Evolutionary conservation across 2,888 invertebrate species (phyloP), one percentile per base, ranked within the genome.

Genomic region (Eristalis pertinax): DNA sequence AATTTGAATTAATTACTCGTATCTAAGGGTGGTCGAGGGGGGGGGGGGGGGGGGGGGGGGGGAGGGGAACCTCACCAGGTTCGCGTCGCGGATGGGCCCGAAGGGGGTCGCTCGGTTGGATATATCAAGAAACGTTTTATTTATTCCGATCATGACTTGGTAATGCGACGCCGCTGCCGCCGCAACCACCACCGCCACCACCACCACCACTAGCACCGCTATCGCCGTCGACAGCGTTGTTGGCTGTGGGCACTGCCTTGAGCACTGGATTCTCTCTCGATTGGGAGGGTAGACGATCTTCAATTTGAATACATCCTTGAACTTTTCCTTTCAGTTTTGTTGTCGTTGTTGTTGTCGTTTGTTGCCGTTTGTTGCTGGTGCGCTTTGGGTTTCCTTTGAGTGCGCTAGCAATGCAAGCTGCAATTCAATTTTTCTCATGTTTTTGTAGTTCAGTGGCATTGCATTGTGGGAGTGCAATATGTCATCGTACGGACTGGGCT

Each of bases 241-340:
- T 38, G 50, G 19, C 50, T 8, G 8, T 19, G 50, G 19, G 50
- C 50, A n/a, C 43, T 43, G 43, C 43, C 43, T 43, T n/a, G 15
- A n/a, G n/a, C 19, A 50, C 50, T 50, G 60, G 24, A 60, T 13
- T 24, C 13, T 10, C 13, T 10, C 32, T 32, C 13, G 65, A 5
- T 24, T 13, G 56, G 24, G 60, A 56, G 62, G 69, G 56, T 41
- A 76, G 62, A 78, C 78, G 78, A 82, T 82, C 74, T 83, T 78
- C 70, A 67, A 75, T 74, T 78, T 86, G 74, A 65, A 86, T 79
- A 83, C 83, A 86, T 86, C 86, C 83, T 86, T 86, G 86, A 86
- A 86, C 86, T 86, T 86, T 86, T 86, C 82, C 78, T 83, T 86
- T 83, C 83, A 72, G 62, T 64, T 68, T 80, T 80, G 26, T 64